Evolutionary conservation across 2,797 vertebrate species (phyloP), one percentile per base, ranked within the genome.

Genomic region (Loris lydekkerianus): DNA sequence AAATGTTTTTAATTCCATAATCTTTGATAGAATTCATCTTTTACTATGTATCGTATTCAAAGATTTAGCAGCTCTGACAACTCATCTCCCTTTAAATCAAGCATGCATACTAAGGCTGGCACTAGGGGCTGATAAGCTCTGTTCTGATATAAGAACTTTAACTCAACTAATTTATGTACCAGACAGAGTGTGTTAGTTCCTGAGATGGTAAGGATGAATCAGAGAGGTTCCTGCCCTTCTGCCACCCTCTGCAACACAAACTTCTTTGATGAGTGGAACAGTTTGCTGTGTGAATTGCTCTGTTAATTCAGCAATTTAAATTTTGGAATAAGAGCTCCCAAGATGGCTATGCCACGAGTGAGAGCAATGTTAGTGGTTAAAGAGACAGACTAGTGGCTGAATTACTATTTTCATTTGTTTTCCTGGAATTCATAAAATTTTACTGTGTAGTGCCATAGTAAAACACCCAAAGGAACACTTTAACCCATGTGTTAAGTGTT

Each of bases 321-420:
- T 92, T 92, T 92, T 73, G 29, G 84, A 69, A 73, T 56, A 80
- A 88, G 40, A 94, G 27, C 37, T 89, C 46, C 73, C 73, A 88
- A 76, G 40, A 84, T 70, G 34, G 18, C 65, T 73, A 76, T 65
- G 40, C 61, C n/a, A 70, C 56, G 89, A 85, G 15, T 53, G 18
- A 91, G 56, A 94, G 77, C 13, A 91, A 96, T 92, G 34, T 81
- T 56, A 88, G 65, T 60, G 29, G 27, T 58, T 94, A 83, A 49
- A 58, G 40, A 93, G 40, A n/a, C 81, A 78, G 34, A 91, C 40
- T 84, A 13, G 37, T 89, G n/a, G 65, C 88, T 95, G 75, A 96
- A 84, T 92, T 95, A 86, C 60, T 94, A 67, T 86, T 97, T 98
- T 97, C 87, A 89, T 95, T 96, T 97, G 77, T 92, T 96, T 97